Conservation (phyloP, 2,888 invertebrate genomes). For the Odontothrips loti region DNA sequence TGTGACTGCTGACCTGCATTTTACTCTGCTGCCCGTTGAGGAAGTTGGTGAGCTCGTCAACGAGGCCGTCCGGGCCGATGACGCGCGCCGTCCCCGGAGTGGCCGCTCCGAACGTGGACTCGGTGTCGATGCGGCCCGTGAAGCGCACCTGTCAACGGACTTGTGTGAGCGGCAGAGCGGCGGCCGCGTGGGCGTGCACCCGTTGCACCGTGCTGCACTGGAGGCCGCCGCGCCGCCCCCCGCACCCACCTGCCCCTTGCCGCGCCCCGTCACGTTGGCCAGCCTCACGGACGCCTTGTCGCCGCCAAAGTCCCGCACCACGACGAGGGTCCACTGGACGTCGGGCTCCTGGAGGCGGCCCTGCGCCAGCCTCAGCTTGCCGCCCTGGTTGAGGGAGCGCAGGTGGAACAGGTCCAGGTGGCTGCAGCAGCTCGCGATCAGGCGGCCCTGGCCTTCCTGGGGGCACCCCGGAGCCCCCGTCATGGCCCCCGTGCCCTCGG, state of each 20-base stretch:
- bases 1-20: neutral
- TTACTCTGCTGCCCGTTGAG: neutral
- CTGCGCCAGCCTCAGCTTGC: slow-evolving; percentile 9
- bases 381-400: slow-evolving; percentile 10
- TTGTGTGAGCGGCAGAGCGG: neutral
- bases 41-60: slow-evolving; percentile 17
- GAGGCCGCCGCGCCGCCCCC: too few species aligned
- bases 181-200: too few species aligned
- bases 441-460: neutral
- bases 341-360: slow-evolving; percentile 10
- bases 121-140: slow-evolving; percentile 2
- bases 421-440: neutral
- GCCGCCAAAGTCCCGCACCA: slow-evolving; percentile 15
- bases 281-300: slow-evolving; percentile 13
- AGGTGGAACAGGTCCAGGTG: slow-evolving; percentile 15
- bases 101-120: slow-evolving; percentile 3
- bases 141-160: neutral
- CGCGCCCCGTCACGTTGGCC: slow-evolving; percentile 6
- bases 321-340: slow-evolving; percentile 15
- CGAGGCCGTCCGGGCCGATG: slow-evolving; percentile 9
- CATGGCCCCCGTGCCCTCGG: too few species aligned
- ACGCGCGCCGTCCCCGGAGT: neutral
- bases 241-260: neutral
- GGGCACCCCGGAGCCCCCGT: too few species aligned
- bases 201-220: too few species aligned